Percentiles rank a stretch among this genome's conserved stretches.
phyloP scores from a whole-genome alignment of 2,113 vertebrate species.

The Neoarius graeffei region DNA sequence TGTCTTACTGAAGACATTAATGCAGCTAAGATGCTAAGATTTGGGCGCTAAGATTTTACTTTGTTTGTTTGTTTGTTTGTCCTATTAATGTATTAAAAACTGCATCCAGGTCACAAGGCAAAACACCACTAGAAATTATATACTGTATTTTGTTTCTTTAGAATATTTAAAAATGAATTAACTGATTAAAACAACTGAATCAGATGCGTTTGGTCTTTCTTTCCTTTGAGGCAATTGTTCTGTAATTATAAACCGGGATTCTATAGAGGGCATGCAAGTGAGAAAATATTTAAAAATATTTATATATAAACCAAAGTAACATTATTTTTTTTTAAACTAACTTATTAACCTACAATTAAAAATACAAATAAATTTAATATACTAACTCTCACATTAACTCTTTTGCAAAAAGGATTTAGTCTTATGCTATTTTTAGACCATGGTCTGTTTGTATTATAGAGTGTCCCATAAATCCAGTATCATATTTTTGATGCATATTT shows the following conservation, averaged over 20 bases:
- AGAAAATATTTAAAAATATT: too few relatives aligned
- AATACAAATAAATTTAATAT: too few relatives aligned
- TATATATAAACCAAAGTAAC: too few relatives aligned
- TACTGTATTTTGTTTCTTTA: neutral
- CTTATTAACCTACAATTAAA: too few relatives aligned
- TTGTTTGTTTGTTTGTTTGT: neutral
- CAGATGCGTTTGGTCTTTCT: neutral
- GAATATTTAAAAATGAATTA: neutral
- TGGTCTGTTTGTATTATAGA: neutral
- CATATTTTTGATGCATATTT: too few relatives aligned
- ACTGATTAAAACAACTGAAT: neutral
- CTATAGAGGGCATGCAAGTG: too few relatives aligned
- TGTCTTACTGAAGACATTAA: neutral
- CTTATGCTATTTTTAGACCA: neutral
- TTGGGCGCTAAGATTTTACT: neutral
- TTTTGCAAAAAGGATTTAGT: neutral
- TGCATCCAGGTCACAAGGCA: neutral
- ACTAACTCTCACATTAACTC: neutral
- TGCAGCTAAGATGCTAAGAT: neutral
- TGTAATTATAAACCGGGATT: slow-evolving; percentile 23
- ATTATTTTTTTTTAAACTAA: too few relatives aligned
- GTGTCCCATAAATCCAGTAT: too few relatives aligned
- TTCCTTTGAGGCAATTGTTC: slow-evolving; percentile 20
- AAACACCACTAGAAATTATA: neutral
- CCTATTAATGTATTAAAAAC: neutral